These are phyloP conservation scores for Temnothorax unifasciatus DNA, from an alignment of 2,888 invertebrate genomes.

Conservation along the genomic window DNA sequence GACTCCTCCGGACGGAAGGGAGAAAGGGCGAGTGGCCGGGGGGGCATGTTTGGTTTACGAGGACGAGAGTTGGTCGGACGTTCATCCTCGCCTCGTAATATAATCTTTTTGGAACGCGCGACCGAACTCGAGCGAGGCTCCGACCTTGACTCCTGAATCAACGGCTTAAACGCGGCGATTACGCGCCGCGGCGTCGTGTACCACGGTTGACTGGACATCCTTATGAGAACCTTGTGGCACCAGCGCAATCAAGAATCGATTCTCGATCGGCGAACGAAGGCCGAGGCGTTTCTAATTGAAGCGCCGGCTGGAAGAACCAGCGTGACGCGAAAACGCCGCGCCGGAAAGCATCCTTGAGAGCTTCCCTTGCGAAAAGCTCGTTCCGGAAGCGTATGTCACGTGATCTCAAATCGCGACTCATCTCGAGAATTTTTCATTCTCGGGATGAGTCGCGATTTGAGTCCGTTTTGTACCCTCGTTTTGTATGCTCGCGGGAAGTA, in stretches of 20 bases:
- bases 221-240: not conserved
- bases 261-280: not conserved
- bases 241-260: conserved; percentile 3
- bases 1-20: not conserved
- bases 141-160: conserved; percentile 40
- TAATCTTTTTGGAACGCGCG: conserved; percentile 38
- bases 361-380: not conserved
- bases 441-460: too few species aligned
- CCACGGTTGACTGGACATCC: not conserved
- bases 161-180: not conserved
- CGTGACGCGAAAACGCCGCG: too few species aligned
- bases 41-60: too few species aligned
- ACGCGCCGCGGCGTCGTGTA: not conserved
- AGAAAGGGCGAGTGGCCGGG: not conserved
- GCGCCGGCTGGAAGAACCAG: not conserved
- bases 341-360: not conserved
- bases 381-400: not conserved
- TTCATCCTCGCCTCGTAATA: conserved; percentile 45
- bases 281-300: conserved; percentile 18
- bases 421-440: not conserved
- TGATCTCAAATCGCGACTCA: not conserved
- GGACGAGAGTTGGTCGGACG: conserved; percentile 3
- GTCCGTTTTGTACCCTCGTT: not conserved
- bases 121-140: conserved; percentile 24
- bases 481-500: too few species aligned